Conservation (phyloP, 2,113 vertebrate genomes). For the Neodon shergylaensis region DNA sequence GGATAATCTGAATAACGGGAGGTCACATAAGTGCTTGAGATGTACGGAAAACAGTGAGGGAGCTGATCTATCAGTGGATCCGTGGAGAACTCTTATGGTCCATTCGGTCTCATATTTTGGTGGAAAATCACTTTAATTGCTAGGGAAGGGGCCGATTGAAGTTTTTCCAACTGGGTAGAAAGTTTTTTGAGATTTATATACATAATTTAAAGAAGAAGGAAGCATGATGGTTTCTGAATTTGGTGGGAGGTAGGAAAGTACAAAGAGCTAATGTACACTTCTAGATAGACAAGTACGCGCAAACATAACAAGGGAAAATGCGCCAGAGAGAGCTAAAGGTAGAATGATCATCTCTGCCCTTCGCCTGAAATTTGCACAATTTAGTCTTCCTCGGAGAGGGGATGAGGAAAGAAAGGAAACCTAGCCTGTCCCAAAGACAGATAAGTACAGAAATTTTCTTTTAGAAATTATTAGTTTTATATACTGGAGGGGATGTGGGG, state of each 20-base stretch:
- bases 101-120: slow-evolving; percentile 71
- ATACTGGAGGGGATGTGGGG: too few relatives aligned
- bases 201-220: background rate
- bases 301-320: slow-evolving; percentile 60
- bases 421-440: background rate
- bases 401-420: background rate
- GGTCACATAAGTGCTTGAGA: slow-evolving; percentile 75
- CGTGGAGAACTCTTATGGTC: slow-evolving; percentile 59
- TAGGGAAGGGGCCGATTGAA: slow-evolving; percentile 66
- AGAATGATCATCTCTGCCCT: slow-evolving; percentile 55
- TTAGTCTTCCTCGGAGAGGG: background rate
- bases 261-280: slow-evolving; percentile 14
- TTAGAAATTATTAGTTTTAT: background rate
- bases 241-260: background rate
- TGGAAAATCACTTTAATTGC: slow-evolving; percentile 81
- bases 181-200: slow-evolving; percentile 50
- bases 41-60: slow-evolving; percentile 79
- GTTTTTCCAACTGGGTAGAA: slow-evolving; percentile 65
- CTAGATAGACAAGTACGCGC: slow-evolving; percentile 41
- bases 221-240: slow-evolving; percentile 38
- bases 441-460: background rate
- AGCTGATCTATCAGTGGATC: slow-evolving; percentile 79
- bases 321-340: slow-evolving; percentile 48
- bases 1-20: slow-evolving; percentile 74
- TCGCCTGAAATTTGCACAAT: slow-evolving; percentile 44